Evolutionary conservation across 2,113 vertebrate genomes (phyloP).

Genomic region (Paramormyrops kingsleyae): DNA sequence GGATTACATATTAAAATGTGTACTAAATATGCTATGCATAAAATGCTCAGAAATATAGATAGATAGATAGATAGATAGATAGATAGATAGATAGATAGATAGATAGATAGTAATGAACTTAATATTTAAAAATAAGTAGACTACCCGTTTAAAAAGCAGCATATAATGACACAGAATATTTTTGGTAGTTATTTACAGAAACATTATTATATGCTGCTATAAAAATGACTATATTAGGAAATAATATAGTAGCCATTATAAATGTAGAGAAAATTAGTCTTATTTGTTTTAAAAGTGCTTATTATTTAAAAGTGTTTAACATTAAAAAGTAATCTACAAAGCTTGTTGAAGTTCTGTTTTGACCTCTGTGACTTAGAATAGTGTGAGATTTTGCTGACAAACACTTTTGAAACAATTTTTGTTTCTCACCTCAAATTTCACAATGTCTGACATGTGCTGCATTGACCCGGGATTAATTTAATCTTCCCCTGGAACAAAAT

Average conservation of each 20-base stretch:
- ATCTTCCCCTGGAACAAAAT: conserved; percentile 34
- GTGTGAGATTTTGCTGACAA: not conserved
- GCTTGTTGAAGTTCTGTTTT: not conserved
- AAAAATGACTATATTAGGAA: not conserved
- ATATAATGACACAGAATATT: not conserved
- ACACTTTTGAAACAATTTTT: not conserved
- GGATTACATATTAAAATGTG: not conserved
- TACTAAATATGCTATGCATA: not conserved
- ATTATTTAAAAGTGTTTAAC: not conserved
- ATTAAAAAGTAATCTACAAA: not conserved
- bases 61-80: not conserved
- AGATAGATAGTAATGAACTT: not conserved
- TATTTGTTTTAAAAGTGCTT: not conserved
- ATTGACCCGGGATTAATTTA: conserved; percentile 24
- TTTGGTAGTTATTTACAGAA: not conserved
- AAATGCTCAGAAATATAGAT: not conserved
- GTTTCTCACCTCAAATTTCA: not conserved
- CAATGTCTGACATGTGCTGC: conserved; percentile 11
- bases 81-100: not conserved
- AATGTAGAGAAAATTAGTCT: not conserved
- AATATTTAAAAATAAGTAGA: not conserved
- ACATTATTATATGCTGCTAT: not conserved
- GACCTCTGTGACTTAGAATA: not conserved
- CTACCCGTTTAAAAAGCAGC: not conserved
- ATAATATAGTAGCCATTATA: not conserved